Evolutionary conservation across 1,140 invertebrate species (phyloP), one percentile per base, ranked within the genome.

Genomic region (Neodiprion virginianus): DNA sequence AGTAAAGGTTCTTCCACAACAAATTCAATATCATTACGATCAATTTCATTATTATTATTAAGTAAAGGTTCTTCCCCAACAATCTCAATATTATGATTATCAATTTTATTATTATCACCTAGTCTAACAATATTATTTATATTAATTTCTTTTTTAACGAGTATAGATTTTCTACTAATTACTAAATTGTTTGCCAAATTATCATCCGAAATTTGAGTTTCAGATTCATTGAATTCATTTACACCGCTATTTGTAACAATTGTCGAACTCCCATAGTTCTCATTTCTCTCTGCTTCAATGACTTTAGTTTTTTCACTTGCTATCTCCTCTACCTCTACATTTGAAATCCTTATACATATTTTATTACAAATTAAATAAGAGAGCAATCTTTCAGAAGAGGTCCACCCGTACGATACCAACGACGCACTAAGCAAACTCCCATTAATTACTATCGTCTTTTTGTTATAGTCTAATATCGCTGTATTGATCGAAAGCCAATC

Each of bases 311-410:
- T 40, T 40, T 40, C 53, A 61, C 1, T 8, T 61, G 8, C 7
- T 1, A 61, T 4, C 53, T 61, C 53, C 8, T 61, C n/a, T 61
- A n/a, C 53, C 8, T 61, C 53, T 61, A 61, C 7, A 0, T 61
- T 61, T 61, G 1, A 61, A 61, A 61, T 61, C 8, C 8, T 61
- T 4, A 7, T 61, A 61, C 53, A 61, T 8, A 61, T 61, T 61
- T 61, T 7, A 61, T 61, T 61, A 61, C 53, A 61, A 12, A 61
- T n/a, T 61, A 61, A 61, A 61, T 61, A 61, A 61, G 53, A 61
- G 7, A 61, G 53, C 53, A 61, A 61, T 61, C 53, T 61, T 61
- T 61, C 53, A 61, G 53, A 61, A 61, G 53, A 61, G 53, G 53
- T 61, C 53, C 53, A 61, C 53, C 53, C 53, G 53, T 61, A 61